A percentile compares a stretch with the other conserved stretches of the same genome.
These are phyloP conservation scores for Heteropelma amictum DNA, from an alignment of 2,888 invertebrate genomes.

Conservation along the genomic window DNA sequence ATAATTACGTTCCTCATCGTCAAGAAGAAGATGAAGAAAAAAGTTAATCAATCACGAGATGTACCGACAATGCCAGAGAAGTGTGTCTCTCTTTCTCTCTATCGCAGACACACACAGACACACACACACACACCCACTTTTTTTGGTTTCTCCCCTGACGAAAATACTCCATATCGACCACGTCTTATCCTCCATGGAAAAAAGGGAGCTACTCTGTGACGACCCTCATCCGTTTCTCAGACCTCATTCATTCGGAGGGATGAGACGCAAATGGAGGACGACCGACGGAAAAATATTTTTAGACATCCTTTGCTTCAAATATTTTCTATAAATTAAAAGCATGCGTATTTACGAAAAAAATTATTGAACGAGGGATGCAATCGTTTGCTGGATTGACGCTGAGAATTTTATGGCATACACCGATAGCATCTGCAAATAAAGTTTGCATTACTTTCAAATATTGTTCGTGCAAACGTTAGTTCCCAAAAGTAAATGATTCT, in stretches of 20 bases:
- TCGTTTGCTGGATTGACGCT: too few relatives aligned
- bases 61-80: constrained; percentile 50
- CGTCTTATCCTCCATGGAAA: constrained; percentile 29
- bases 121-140: too few relatives aligned
- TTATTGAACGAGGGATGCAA: too few relatives aligned
- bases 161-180: constrained; percentile 46
- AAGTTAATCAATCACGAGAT: constrained; percentile 77
- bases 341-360: too few relatives aligned
- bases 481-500: too few relatives aligned
- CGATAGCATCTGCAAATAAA: too few relatives aligned
- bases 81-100: constrained; percentile 39
- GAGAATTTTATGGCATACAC: too few relatives aligned
- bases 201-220: constrained; percentile 35
- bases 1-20: constrained; percentile 76
- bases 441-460: too few relatives aligned
- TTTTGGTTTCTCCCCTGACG: constrained; percentile 44
- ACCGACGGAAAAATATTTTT: constrained; percentile 49
- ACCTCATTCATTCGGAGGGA: constrained; percentile 46
- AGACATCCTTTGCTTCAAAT: too few relatives aligned
- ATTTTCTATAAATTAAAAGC: too few relatives aligned
- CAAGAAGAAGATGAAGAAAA: constrained; percentile 65
- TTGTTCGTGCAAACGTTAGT: too few relatives aligned
- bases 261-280: constrained; percentile 35
- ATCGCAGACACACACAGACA: constrained; percentile 37
- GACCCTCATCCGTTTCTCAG: constrained; percentile 44